A percentile compares a stretch with the other conserved stretches of the same genome.
Conservation (phyloP, 2,797 vertebrate species). For the Ataeniobius toweri region DNA sequence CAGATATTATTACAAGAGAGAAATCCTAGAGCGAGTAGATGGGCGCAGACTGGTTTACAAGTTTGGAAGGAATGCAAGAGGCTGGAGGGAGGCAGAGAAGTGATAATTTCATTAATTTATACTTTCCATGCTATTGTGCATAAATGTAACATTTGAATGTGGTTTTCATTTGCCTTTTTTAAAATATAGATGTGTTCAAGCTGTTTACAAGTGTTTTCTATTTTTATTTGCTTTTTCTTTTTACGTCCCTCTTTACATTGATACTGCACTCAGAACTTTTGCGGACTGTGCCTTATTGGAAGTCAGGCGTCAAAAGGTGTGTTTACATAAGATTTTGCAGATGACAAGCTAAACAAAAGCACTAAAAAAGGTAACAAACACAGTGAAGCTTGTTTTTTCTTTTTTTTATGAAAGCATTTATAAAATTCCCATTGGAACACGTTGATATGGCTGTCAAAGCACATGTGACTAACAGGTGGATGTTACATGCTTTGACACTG, state of each 20-base stretch:
- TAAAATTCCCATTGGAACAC: slow-evolving; percentile 20
- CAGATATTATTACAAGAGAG: slow-evolving; percentile 99
- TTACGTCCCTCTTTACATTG: slow-evolving; percentile 32
- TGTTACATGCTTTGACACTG: slow-evolving; percentile 32
- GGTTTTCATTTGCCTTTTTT: slow-evolving; percentile 42
- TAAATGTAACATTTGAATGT: slow-evolving; percentile 38
- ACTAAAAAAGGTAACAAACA: neutral
- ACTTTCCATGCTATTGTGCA: slow-evolving; percentile 40
- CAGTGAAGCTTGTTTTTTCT: neutral
- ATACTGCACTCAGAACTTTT: slow-evolving; percentile 45
- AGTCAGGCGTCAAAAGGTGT: slow-evolving; percentile 24
- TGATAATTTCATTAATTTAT: slow-evolving; percentile 74
- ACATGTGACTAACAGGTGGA: slow-evolving; percentile 11
- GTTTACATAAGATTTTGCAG: slow-evolving; percentile 22
- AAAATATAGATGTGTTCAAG: slow-evolving; percentile 34
- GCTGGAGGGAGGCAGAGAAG: slow-evolving; percentile 94
- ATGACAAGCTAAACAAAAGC: slow-evolving; percentile 10
- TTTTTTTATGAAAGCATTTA: neutral
- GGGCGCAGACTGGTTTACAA: slow-evolving; percentile 97
- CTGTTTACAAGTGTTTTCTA: slow-evolving; percentile 48
- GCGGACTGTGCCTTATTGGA: slow-evolving; percentile 37
- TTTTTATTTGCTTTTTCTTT: slow-evolving; percentile 21
- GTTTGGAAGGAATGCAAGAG: slow-evolving; percentile 95
- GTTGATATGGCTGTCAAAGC: slow-evolving; percentile 26
- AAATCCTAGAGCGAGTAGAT: slow-evolving; percentile 96